Evolutionary conservation across 2,113 vertebrate genomes (phyloP).

Genomic region (Aplodontia rufa): DNA sequence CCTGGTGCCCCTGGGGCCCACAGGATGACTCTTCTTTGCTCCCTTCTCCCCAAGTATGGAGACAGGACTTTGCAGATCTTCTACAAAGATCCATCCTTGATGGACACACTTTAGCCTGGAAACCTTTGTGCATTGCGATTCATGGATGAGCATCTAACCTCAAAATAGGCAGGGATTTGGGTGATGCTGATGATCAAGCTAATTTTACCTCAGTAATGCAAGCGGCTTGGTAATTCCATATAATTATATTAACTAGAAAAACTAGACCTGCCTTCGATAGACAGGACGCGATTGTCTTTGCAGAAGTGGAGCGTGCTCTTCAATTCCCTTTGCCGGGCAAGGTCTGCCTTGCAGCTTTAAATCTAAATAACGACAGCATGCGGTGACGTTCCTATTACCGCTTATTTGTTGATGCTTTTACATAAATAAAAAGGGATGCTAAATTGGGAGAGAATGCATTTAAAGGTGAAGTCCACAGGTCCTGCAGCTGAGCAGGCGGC

Average conservation of each 20-base stretch:
- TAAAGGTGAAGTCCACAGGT: conserved; percentile 78
- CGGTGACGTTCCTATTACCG: conserved; percentile 75
- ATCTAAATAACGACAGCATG: conserved; percentile 79
- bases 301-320: conserved; percentile 83
- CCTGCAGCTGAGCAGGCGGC: conserved; percentile 61
- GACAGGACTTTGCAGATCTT: conserved; percentile 40
- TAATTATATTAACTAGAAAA: conserved; percentile 90
- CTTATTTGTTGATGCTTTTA: conserved; percentile 72
- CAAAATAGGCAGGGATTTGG: conserved; percentile 81
- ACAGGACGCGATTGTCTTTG: conserved; percentile 84
- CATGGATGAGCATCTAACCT: conserved; percentile 81
- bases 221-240: conserved; percentile 86
- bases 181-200: conserved; percentile 82
- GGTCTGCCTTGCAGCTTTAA: conserved; percentile 84
- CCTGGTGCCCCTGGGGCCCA: not conserved
- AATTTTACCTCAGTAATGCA: conserved; percentile 86
- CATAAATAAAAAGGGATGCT: conserved; percentile 71
- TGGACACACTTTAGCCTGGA: conserved; percentile 74
- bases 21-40: not conserved
- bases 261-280: conserved; percentile 85
- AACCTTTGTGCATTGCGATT: conserved; percentile 70
- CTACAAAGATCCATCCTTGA: conserved; percentile 66
- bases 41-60: conserved; percentile 30
- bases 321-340: conserved; percentile 83
- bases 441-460: conserved; percentile 53